These are phyloP conservation scores for Trogon melanurus DNA, from an alignment of 2,113 vertebrate species.

Conservation along the genomic window DNA sequence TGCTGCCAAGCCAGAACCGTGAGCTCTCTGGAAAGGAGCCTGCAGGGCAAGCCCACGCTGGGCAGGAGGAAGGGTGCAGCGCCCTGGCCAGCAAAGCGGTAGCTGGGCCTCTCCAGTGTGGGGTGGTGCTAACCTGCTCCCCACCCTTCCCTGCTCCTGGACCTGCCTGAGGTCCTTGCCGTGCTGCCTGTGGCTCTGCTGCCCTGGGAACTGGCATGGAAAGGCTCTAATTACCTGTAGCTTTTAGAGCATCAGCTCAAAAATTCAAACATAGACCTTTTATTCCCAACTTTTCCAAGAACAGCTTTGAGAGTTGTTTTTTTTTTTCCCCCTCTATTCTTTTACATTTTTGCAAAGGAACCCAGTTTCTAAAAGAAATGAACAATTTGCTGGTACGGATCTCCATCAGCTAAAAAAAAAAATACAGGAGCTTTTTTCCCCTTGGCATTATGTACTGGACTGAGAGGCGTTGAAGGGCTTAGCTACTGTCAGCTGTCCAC, in stretches of 20 bases:
- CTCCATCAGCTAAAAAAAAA: background rate
- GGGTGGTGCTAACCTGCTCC: background rate
- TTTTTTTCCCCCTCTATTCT: background rate
- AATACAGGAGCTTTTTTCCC: background rate
- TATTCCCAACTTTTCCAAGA: background rate
- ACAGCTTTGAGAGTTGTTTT: background rate
- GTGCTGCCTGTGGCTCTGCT: background rate
- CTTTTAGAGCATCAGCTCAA: background rate
- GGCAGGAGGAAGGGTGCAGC: background rate
- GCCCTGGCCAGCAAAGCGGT: rapidly evolving
- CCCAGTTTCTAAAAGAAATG: background rate
- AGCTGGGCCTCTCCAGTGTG: rapidly evolving
- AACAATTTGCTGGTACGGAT: background rate
- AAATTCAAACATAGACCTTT: background rate
- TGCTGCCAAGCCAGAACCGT: background rate
- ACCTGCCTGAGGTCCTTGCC: rapidly evolving
- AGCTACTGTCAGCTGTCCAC: background rate
- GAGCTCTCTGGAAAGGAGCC: background rate
- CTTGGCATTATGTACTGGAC: background rate
- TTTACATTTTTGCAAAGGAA: background rate
- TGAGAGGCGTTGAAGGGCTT: background rate
- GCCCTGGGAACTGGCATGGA: background rate
- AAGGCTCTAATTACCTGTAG: background rate
- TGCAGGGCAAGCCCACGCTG: background rate
- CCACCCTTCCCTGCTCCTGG: background rate